Evolutionary conservation across 2,797 vertebrate species (phyloP).

Genomic region (Rallus crepitans): DNA sequence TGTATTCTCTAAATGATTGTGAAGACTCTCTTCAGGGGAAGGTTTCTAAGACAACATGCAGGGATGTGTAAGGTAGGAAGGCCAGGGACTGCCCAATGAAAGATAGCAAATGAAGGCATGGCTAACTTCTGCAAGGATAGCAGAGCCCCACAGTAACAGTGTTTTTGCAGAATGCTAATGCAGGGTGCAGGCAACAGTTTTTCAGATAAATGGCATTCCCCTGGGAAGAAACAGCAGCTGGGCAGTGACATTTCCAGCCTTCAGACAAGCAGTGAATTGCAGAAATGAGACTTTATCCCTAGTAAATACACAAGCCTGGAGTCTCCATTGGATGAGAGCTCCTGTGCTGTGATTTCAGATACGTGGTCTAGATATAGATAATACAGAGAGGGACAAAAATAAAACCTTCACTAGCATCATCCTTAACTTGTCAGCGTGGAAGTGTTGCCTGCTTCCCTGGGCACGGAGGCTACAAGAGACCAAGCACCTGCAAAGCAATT

Average conservation of each 20-base stretch:
- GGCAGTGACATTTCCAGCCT: neutral
- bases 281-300: neutral
- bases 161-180: neutral
- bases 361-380: neutral
- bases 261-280: neutral
- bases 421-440: neutral
- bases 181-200: neutral
- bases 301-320: neutral
- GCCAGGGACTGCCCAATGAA: neutral
- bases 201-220: neutral
- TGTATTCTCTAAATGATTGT: neutral
- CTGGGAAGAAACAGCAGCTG: neutral
- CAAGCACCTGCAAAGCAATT: slow-evolving; percentile 18
- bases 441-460: neutral
- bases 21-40: neutral
- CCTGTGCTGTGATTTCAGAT: neutral
- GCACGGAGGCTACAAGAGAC: neutral
- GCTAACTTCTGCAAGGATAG: neutral
- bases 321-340: neutral
- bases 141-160: neutral
- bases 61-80: neutral
- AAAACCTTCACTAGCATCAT: neutral
- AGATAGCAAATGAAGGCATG: neutral
- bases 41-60: neutral
- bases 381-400: neutral